Base-by-base conservation (phyloP, 2,797 vertebrate genomes). In the Erethizon dorsatum region DNA sequence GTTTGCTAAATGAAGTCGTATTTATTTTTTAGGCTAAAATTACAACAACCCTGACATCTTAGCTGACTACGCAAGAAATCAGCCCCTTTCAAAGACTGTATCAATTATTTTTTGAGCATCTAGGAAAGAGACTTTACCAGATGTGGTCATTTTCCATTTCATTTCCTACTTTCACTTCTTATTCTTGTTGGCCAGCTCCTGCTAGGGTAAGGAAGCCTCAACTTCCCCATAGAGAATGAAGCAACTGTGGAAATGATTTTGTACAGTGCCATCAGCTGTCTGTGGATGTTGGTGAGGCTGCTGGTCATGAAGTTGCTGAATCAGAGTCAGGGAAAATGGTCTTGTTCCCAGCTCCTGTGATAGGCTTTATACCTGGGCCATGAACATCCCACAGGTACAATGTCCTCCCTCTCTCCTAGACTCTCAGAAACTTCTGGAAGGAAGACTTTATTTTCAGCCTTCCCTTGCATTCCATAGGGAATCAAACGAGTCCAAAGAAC, bases 11-110 rank as follows among this genome's bases (percentile, higher is more conserved):
- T 77, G 33, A 56, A 31, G 24, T 85, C 83, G 94, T 65, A 85
- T 47, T 95, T 95, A 96, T 61, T 90, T 96, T 96, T 83, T 59
- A 93, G 79, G 15, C 56, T n/a, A 37, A 92, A 93, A 96, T 92
- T 83, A 92, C 11, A 78, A 85, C 41, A 78, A 84, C 78, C 85
- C 78, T 59, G 33, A 96, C 59, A 92, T 2, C 28, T 61, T 75
- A 54, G 20, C 28, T 83, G 67, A 45, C 80, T 91, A 59, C 69
- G 7, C 47, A 90, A 97, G 14, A 94, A 92, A 91, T 18, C 37
- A 31, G 28, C 5, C 9, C 18, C 24, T 80, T 22, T 84, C 71
- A 94, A 45, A 84, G 26, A 84, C 20, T 22, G 2, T 50, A 59
- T 47, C 57, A 61, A 33, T 83, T 88, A 59, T 73, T 67, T 77